Base-by-base conservation (phyloP, 2,888 invertebrate species). In the Actias luna region DNA sequence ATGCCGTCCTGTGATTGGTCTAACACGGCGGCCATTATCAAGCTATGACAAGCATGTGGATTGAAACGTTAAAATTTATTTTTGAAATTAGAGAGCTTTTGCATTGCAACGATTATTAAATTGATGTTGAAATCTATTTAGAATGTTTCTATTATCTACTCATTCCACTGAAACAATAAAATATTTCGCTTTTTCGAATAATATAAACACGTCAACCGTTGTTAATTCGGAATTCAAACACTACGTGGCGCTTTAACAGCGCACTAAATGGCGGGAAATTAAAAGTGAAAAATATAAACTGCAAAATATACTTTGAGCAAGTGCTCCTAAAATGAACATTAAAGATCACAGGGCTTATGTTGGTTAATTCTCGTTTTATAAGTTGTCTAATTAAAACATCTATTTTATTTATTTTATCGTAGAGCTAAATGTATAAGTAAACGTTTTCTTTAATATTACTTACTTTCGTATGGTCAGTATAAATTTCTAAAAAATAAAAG, bases 1-100 rank as follows among this genome's bases (percentile, higher is more conserved):
- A 85, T 81, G 84, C 87, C 71, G 74, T 73, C 65, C 64, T 75
- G 74, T 82, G 81, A 92, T 92, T 92, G 92, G 92, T 75, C 75
- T 73, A 84, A 62, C 69, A 63, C 68, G 70, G 76, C 83, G 76
- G 84, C 91, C 89, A 90, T 88, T 87, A 79, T 76, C 81, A 83
- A 80, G 76, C 79, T 80, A 74, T 79, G 77, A 78, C 78, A 80
- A 85, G 80, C 90, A 88, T 90, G 88, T 87, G 88, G 85, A 71
- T 77, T 77, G 79, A 75, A 77, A 71, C 73, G 64, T 68, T 68
- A 59, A 70, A 73, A 71, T 69, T 68, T 73, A 75, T 74, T 76
- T 77, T 69, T 22, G 25, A 59, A 67, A 69, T 46, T 67, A 66
- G 33, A 42, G 22, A 25, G 50, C 67, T 69, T 65, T 61, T 5